Evolutionary conservation across 2,113 vertebrate genomes (phyloP).

Genomic region (Campylomormyrus numenius): DNA sequence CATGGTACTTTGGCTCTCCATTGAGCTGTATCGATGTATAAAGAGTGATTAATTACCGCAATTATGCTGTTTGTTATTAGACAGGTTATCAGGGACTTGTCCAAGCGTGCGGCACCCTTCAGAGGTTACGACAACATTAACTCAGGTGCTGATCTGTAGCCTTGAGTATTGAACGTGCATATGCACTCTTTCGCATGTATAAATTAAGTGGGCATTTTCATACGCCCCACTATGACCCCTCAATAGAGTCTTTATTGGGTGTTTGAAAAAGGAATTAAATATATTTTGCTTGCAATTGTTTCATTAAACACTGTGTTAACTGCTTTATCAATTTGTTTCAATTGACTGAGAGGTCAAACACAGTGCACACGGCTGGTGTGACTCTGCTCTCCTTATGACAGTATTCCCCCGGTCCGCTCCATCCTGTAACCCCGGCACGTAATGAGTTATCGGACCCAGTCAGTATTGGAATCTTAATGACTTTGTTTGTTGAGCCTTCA

Average conservation of each 20-base stretch:
- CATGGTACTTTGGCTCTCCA: neutral
- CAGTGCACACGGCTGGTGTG: constrained; percentile 53
- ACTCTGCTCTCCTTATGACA: constrained; percentile 54
- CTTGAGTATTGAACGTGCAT: neutral
- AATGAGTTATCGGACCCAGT: constrained; percentile 56
- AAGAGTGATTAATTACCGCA: neutral
- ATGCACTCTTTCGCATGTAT: neutral
- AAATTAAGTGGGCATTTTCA: neutral
- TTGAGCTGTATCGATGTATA: neutral
- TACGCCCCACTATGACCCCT: neutral
- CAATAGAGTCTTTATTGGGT: neutral
- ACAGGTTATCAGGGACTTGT: neutral
- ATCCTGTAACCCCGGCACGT: constrained; percentile 37
- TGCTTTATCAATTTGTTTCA: constrained; percentile 41
- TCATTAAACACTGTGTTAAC: constrained; percentile 19
- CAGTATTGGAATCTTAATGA: constrained; percentile 62
- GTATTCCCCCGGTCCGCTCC: constrained; percentile 46
- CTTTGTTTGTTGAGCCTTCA: constrained; percentile 60
- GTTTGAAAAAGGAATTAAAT: constrained; percentile 4
- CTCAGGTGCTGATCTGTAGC: neutral
- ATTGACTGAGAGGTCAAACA: constrained; percentile 50
- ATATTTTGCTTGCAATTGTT: neutral
- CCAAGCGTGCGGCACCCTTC: neutral
- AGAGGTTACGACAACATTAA: neutral
- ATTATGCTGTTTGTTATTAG: neutral